phyloP scores from a whole-genome alignment of 1,140 invertebrate species.

The Pseudomyrmex flavicornis region DNA sequence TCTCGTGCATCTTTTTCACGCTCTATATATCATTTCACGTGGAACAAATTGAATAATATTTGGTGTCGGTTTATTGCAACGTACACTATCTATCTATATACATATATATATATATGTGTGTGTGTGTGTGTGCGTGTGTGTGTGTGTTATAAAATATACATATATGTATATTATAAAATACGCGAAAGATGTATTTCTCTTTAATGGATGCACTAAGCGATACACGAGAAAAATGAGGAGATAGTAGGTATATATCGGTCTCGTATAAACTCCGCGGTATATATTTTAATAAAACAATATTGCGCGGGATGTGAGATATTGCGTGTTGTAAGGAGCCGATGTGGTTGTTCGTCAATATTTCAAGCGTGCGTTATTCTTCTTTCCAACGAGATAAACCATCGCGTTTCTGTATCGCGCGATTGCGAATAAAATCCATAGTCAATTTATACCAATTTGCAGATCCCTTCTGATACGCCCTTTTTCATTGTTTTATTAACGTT shows the following conservation, averaged over 20 bases:
- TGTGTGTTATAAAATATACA: neutral
- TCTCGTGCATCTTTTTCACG: neutral
- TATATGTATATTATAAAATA: neutral
- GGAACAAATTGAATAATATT: constrained; percentile 27
- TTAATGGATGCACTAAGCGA: neutral
- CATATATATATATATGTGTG: too few species aligned
- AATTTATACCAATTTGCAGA: constrained; percentile 39
- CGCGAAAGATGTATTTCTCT: too few species aligned
- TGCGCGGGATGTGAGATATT: neutral
- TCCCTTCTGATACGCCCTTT: neutral
- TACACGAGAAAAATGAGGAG: neutral
- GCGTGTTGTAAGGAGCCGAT: constrained; percentile 17
- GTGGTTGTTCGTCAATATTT: constrained; percentile 8
- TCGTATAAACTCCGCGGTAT: neutral
- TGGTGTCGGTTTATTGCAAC: neutral
- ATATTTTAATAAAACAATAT: constrained; percentile 44
- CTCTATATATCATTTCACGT: neutral
- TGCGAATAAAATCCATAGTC: constrained; percentile 13
- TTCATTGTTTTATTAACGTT: constrained; percentile 1
- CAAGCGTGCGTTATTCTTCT: constrained; percentile 8
- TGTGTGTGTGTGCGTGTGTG: neutral
- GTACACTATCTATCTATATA: neutral
- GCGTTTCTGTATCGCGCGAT: neutral
- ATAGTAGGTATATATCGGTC: neutral
- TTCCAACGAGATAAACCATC: neutral